Conservation (phyloP, 1,140 invertebrate genomes). For the Sweltsa coloradensis region DNA sequence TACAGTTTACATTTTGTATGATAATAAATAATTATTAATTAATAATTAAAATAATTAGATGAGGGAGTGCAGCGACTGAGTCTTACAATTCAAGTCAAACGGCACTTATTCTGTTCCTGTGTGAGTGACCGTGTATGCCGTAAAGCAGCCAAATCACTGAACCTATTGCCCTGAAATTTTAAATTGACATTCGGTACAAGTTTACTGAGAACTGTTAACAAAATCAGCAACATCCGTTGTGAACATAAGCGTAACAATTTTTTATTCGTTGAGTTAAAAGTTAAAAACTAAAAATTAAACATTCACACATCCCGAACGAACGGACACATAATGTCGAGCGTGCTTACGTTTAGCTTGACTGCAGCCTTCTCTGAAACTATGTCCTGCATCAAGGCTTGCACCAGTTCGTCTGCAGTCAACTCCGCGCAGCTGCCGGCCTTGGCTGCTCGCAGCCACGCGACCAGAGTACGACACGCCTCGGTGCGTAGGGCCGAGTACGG, state of each 20-base stretch:
- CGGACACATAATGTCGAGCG: not conserved
- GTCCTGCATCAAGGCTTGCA: not conserved
- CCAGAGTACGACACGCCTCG: not conserved
- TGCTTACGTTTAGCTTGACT: not conserved
- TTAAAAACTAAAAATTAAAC: not conserved
- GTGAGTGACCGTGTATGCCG: too few relatives aligned
- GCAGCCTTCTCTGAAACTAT: not conserved
- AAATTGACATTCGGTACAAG: too few relatives aligned
- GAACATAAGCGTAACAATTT: not conserved
- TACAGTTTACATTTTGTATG: too few relatives aligned
- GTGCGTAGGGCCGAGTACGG: constrained; percentile 1
- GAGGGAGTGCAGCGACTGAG: too few relatives aligned
- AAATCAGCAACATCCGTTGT: not conserved
- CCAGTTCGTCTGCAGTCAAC: not conserved
- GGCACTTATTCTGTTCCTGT: too few relatives aligned
- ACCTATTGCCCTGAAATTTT: too few relatives aligned
- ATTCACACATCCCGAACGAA: not conserved
- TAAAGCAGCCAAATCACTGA: too few relatives aligned
- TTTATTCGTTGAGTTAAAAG: not conserved
- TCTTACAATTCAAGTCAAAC: too few relatives aligned
- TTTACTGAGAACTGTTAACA: too few relatives aligned
- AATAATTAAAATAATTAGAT: too few relatives aligned
- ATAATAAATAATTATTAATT: too few relatives aligned
- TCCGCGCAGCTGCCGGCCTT: constrained; percentile 3
- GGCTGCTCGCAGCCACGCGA: not conserved